Evolutionary conservation across 2,888 invertebrate genomes (phyloP), one percentile per base, ranked within the genome.

Genomic region (Rhamphomyia laevipes): DNA sequence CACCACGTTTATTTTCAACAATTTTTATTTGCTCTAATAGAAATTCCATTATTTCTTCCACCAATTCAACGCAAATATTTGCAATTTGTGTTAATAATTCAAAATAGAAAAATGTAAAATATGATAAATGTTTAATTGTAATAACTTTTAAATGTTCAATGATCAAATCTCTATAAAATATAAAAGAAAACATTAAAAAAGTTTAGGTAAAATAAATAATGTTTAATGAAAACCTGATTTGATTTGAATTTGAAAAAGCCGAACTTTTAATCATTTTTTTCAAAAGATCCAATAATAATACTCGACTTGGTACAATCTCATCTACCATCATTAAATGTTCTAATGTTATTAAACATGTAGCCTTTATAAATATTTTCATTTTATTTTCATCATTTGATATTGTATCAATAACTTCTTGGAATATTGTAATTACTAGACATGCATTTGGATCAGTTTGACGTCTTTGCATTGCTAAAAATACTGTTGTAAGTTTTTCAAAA

Each of bases 291-390:
- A 70, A 50, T 9, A 69, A 51, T 42, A 65, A 56, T 1, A 53
- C 51, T 2, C 64, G 63, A 55, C 67, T 70, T 2, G 68, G 61
- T 23, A 63, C 63, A 46, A 64, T 57, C 45, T 69, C 68, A 48
- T 70, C 68, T 1, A 67, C 64, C 60, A 70, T 65, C 67, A 71
- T 68, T 0, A 66, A 55, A 51, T 70, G 69, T 51, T 70, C 70
- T n/a, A 70, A 52, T 33, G 64, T 57, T 2, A 61, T 56, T 12
- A 63, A 49, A 16, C 62, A 58, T 5, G 60, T 60, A 9, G 62
- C 64, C 48, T 62, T 61, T 23, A 70, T 45, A 2, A 70, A 51
- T 3, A 58, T 58, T 12, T 61, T 50, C 16, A 67, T 57, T 55
- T 57, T 54, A 0, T 35, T 21, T 23, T 51, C 55, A 33, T 57